These are phyloP conservation scores for Pollenia labialis DNA, from an alignment of 2,888 invertebrate genomes.

Conservation along the genomic window DNA sequence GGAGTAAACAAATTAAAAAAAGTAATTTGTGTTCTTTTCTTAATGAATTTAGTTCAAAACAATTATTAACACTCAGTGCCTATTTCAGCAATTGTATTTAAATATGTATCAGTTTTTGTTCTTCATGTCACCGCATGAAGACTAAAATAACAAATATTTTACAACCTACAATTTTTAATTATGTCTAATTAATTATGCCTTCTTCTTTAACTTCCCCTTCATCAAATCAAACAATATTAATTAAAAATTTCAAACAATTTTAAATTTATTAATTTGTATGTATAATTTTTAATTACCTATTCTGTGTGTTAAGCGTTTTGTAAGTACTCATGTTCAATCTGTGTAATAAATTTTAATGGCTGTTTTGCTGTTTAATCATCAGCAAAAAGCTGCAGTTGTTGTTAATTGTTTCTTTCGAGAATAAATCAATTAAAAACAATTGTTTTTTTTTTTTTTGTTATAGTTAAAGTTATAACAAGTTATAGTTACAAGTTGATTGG, in stretches of 20 bases:
- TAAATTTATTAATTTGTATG: background rate
- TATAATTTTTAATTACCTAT: background rate
- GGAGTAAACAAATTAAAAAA: no score
- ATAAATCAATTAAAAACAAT: conserved; percentile 52
- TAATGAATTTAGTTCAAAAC: no score
- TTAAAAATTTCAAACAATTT: background rate
- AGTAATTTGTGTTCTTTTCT: no score
- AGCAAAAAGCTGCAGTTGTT: background rate
- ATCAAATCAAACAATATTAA: no score
- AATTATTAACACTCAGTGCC: no score
- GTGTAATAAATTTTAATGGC: conserved; percentile 7
- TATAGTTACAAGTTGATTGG: conserved; percentile 25
- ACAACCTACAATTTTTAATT: no score
- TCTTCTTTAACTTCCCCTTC: no score
- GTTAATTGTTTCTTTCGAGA: conserved; percentile 27
- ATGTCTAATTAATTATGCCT: no score
- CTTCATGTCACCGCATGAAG: no score
- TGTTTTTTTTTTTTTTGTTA: conserved; percentile 33
- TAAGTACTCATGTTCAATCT: background rate
- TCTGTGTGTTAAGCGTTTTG: background rate
- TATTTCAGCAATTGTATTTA: no score
- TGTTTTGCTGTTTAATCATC: conserved; percentile 19
- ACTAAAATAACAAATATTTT: no score
- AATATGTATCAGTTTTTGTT: no score
- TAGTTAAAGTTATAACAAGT: conserved; percentile 35